Conservation (phyloP, 2,888 invertebrate species). For the Ochropleura plecta region DNA sequence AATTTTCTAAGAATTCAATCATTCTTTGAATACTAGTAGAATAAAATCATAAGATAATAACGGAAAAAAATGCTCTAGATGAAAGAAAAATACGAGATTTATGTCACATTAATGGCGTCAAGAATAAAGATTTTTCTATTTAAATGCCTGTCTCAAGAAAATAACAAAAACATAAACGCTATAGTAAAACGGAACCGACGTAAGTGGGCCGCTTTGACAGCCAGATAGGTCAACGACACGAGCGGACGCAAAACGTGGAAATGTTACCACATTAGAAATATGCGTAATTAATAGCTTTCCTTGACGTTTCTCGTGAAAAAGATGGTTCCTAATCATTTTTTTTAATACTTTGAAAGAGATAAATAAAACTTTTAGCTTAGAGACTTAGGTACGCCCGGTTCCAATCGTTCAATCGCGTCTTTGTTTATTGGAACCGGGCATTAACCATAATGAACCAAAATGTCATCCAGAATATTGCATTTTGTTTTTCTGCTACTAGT, state of each 20-base stretch:
- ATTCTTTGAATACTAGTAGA: not conserved
- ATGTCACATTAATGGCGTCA: not conserved
- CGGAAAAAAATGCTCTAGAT: not conserved
- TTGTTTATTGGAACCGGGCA: too few species aligned
- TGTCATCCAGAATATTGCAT: not conserved
- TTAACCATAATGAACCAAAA: not conserved
- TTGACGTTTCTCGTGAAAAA: constrained; percentile 23
- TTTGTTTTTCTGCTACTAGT: too few species aligned
- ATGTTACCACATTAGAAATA: constrained; percentile 51
- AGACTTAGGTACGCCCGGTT: too few species aligned
- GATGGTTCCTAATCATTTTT: not conserved
- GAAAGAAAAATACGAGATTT: constrained; percentile 14
- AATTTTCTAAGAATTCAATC: constrained; percentile 24
- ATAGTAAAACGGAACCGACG: constrained; percentile 20
- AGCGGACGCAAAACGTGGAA: constrained; percentile 47
- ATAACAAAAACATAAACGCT: constrained; percentile 40
- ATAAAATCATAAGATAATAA: not conserved
- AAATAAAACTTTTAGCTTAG: not conserved
- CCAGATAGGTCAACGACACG: constrained; percentile 65
- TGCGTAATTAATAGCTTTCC: constrained; percentile 37
- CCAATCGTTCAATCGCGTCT: too few species aligned
- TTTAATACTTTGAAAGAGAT: not conserved
- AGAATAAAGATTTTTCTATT: constrained; percentile 16
- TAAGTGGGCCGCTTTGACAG: constrained; percentile 52
- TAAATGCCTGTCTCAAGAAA: constrained; percentile 34